phyloP scores from a whole-genome alignment of 2,888 invertebrate species.

The Auanema sp. region DNA sequence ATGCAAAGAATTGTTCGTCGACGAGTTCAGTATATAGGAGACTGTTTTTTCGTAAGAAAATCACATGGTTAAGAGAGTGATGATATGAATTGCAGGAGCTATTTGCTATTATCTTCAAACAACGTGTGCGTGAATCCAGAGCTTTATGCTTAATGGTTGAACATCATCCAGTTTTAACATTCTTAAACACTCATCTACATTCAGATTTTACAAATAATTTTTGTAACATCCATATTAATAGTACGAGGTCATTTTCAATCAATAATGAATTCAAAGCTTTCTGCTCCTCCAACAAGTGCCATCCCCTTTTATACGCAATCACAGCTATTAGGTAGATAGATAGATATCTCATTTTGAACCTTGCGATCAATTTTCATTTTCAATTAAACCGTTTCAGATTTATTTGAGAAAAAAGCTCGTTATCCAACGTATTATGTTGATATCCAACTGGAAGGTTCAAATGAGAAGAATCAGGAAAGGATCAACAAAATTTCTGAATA shows the following conservation, averaged over 20 bases:
- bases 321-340: constrained; percentile 26
- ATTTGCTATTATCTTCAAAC: constrained; percentile 41
- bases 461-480: constrained; percentile 28
- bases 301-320: constrained; percentile 42
- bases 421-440: constrained; percentile 42
- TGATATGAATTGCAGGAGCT: constrained; percentile 29
- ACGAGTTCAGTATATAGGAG: neutral
- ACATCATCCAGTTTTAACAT: neutral
- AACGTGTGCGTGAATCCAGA: constrained; percentile 14
- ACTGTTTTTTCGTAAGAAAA: neutral
- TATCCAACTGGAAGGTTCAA: constrained; percentile 37
- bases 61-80: neutral
- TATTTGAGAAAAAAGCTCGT: constrained; percentile 28
- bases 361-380: neutral
- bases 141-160: neutral
- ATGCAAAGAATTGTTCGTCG: neutral
- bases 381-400: constrained; percentile 20
- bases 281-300: constrained; percentile 37
- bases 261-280: constrained; percentile 46
- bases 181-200: constrained; percentile 32
- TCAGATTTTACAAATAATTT: constrained; percentile 36
- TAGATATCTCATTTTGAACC: neutral
- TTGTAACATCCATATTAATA: constrained; percentile 18
- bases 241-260: constrained; percentile 34
- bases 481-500: constrained; percentile 28